Evolutionary conservation across 2,113 vertebrate species (phyloP).

Genomic region (Heteronetta atricapilla): DNA sequence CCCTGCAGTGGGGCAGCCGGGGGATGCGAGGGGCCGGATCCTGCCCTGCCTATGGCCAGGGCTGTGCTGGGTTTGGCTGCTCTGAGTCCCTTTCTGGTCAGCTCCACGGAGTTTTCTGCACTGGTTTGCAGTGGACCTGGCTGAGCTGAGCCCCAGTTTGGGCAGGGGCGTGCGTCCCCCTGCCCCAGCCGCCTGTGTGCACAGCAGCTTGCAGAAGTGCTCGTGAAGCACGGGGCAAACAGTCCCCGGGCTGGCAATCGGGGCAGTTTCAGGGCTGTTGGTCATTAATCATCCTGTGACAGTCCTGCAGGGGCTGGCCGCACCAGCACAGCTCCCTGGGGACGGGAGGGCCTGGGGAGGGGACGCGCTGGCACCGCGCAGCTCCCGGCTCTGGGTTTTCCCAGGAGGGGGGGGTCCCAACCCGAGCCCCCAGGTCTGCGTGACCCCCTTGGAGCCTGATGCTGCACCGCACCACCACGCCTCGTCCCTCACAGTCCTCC

Average conservation of each 20-base stretch:
- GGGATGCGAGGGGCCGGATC: neutral
- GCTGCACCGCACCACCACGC: too few relatives aligned
- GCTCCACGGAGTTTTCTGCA: neutral
- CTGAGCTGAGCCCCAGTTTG: too few relatives aligned
- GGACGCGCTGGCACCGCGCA: neutral
- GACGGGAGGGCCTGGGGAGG: neutral
- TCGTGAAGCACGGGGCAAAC: neutral
- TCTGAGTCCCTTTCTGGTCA: neutral
- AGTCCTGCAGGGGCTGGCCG: slow-evolving; percentile 27
- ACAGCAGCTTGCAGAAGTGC: neutral
- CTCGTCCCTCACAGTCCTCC: too few relatives aligned
- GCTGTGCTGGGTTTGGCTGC: neutral
- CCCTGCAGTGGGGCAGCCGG: neutral
- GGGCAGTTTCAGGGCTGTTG: slow-evolving; percentile 3
- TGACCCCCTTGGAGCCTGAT: neutral
- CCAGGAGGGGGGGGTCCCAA: neutral
- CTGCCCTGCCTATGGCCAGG: neutral
- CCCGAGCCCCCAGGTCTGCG: neutral
- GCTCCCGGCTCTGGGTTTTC: accelerated
- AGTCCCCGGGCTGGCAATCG: neutral
- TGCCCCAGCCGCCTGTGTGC: accelerated
- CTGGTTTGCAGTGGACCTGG: neutral
- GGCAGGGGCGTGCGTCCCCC: accelerated
- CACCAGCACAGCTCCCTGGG: neutral
- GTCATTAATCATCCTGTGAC: slow-evolving; percentile 58